Conservation (phyloP, 2,888 invertebrate genomes). For the Drosophila falleni region DNA sequence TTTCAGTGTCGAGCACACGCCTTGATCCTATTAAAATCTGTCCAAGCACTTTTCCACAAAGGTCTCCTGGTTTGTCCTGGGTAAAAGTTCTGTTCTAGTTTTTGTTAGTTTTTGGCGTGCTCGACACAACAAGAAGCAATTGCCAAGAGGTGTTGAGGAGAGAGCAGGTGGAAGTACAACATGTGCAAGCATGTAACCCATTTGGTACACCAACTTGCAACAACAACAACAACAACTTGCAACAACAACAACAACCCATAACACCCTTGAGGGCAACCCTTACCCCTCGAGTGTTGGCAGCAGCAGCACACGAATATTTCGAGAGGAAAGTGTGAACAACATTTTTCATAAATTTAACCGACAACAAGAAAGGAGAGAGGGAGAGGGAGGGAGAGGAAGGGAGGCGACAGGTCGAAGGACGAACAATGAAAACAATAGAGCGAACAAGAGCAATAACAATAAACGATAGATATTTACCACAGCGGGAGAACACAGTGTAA, state of each 20-base stretch:
- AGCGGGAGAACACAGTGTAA: slow-evolving; percentile 66
- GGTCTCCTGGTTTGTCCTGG: background rate
- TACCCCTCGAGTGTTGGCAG: slow-evolving; percentile 24
- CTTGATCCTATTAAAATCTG: slow-evolving; percentile 47
- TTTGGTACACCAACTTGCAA: slow-evolving; percentile 69
- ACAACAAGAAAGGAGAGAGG: slow-evolving; percentile 27
- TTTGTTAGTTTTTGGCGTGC: slow-evolving; percentile 34
- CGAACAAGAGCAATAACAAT: slow-evolving; percentile 73
- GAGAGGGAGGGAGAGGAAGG: background rate
- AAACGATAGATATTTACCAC: slow-evolving; percentile 82
- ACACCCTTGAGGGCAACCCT: slow-evolving; percentile 38
- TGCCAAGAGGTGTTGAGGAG: background rate
- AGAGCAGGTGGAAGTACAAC: slow-evolving; percentile 53
- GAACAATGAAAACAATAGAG: slow-evolving; percentile 73
- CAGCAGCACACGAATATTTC: slow-evolving; percentile 33
- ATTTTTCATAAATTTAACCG: slow-evolving; percentile 83
- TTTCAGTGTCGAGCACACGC: slow-evolving; percentile 19
- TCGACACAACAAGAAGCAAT: slow-evolving; percentile 7
- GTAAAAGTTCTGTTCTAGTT: slow-evolving; percentile 20
- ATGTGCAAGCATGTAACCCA: slow-evolving; percentile 76
- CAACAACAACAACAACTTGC: slow-evolving; percentile 27
- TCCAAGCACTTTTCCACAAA: slow-evolving; percentile 11
- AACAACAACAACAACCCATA: slow-evolving; percentile 23
- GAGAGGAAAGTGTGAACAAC: slow-evolving; percentile 82
- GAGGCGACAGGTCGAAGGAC: slow-evolving; percentile 47